These are phyloP conservation scores for Columba livia DNA, from an alignment of 2,113 vertebrate genomes.

Conservation along the genomic window DNA sequence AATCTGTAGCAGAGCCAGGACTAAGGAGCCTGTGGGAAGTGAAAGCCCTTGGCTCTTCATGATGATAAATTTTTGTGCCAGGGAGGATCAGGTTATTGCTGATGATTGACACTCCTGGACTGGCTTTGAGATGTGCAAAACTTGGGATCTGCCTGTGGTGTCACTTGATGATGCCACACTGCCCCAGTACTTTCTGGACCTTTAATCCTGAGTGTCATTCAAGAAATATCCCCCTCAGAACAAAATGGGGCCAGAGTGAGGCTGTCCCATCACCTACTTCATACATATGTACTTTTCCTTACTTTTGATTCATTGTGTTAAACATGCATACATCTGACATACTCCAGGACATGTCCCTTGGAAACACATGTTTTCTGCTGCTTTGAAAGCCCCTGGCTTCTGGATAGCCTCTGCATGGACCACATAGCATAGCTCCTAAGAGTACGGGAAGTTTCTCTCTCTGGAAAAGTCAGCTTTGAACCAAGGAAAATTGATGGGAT, in stretches of 20 bases:
- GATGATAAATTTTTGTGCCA: not conserved
- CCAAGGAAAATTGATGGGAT: not conserved
- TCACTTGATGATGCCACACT: not conserved
- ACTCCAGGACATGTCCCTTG: not conserved
- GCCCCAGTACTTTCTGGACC: not conserved
- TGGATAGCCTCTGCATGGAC: not conserved
- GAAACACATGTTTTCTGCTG: not conserved
- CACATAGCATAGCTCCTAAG: not conserved
- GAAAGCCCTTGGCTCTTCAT: not conserved
- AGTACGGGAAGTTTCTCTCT: not conserved
- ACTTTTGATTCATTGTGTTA: not conserved
- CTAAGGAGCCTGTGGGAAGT: not conserved
- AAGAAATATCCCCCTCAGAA: not conserved
- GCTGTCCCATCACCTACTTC: not conserved
- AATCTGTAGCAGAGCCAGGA: not conserved
- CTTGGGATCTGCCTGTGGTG: not conserved
- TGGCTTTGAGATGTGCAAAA: not conserved
- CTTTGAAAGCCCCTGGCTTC: not conserved
- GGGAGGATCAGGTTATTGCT: rapidly evolving
- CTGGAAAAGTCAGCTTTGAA: not conserved
- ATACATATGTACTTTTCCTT: not conserved
- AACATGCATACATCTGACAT: not conserved
- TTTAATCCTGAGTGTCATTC: not conserved
- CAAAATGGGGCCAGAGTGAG: not conserved
- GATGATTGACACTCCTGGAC: not conserved